These are phyloP conservation scores for Cataglyphis cursor DNA, from an alignment of 2,888 invertebrate genomes.

Conservation along the genomic window DNA sequence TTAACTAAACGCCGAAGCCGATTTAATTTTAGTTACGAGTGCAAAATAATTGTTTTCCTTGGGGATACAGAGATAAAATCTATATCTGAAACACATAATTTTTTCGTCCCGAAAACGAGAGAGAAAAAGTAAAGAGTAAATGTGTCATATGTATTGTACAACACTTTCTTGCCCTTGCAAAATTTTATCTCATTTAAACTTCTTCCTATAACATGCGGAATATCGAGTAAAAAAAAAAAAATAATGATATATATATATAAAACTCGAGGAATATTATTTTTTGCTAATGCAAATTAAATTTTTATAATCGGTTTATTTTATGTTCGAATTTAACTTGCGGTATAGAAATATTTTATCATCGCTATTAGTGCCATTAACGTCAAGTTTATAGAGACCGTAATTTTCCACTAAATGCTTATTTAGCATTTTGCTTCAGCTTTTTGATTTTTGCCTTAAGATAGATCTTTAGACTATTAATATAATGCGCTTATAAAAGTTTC, in stretches of 20 bases:
- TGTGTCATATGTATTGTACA: slow-evolving; percentile 2
- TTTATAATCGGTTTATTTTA: not conserved
- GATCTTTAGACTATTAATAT: slow-evolving; percentile 9
- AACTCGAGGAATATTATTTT: not conserved
- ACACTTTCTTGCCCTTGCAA: not conserved
- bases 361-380: not conserved
- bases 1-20: slow-evolving; percentile 59
- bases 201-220: not conserved
- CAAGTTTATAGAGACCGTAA: not conserved
- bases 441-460: not conserved
- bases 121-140: not conserved
- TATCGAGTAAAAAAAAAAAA: not conserved
- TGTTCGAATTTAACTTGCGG: not conserved
- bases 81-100: not conserved
- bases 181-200: slow-evolving; percentile 7
- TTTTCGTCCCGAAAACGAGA: not conserved
- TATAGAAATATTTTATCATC: not conserved
- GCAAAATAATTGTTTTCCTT: slow-evolving; percentile 48
- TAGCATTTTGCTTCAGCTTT: not conserved
- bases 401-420: slow-evolving; percentile 1
- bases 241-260: not conserved
- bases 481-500: slow-evolving; percentile 14
- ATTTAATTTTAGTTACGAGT: slow-evolving; percentile 53
- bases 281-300: not conserved
- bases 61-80: not conserved